These are phyloP conservation scores for Anoura caudifer DNA, from an alignment of 2,113 vertebrate species.

Conservation along the genomic window DNA sequence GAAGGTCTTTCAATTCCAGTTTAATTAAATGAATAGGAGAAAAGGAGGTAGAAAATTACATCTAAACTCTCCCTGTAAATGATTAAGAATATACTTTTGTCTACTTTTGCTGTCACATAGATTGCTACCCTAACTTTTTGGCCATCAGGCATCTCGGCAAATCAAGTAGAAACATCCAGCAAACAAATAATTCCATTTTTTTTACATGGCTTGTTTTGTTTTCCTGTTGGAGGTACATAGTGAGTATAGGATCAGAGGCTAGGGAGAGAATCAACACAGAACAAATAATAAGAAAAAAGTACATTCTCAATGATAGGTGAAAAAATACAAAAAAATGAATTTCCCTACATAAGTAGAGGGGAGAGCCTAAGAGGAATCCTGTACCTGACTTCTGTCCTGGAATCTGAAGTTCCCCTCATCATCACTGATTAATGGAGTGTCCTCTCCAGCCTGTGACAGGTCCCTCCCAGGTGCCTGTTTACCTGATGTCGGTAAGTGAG, in stretches of 20 bases:
- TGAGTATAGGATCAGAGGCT: neutral
- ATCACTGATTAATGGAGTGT: neutral
- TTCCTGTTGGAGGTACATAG: neutral
- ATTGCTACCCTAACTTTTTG: neutral
- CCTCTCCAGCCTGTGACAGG: neutral
- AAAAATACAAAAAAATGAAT: neutral
- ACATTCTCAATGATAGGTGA: neutral
- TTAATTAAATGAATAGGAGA: neutral
- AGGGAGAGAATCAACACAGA: neutral
- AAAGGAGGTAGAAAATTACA: neutral
- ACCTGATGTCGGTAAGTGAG: neutral
- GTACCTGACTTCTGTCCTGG: neutral
- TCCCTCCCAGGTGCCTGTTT: neutral
- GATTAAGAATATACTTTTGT: neutral
- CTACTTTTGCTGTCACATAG: neutral
- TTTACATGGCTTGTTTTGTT: neutral
- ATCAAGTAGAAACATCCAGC: neutral
- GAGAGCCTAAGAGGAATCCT: neutral
- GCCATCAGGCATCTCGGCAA: neutral
- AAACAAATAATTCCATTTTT: neutral
- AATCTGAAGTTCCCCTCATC: neutral
- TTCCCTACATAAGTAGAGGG: neutral
- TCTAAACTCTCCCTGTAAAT: neutral
- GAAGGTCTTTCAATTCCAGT: neutral
- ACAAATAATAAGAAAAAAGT: neutral